Evolutionary conservation across 2,888 invertebrate species (phyloP).

Genomic region (Rutpela maculata): DNA sequence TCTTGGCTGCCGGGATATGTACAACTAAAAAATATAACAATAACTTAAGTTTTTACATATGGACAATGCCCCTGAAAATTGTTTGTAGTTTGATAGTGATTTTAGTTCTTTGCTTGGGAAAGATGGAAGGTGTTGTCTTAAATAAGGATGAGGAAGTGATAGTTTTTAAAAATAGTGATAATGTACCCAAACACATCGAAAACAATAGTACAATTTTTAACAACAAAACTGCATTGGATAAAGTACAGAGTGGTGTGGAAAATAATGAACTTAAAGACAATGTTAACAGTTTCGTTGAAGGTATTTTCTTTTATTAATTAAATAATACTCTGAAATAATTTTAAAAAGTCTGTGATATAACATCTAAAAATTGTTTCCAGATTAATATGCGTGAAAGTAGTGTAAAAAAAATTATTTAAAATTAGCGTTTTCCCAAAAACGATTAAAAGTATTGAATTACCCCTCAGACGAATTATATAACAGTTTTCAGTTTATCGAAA

Average conservation of each 20-base stretch:
- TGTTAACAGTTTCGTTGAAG: constrained; percentile 3
- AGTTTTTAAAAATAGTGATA: constrained; percentile 6
- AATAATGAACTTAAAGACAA: not conserved
- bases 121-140: constrained; percentile 7
- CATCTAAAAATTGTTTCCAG: too few species aligned
- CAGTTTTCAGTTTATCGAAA: too few species aligned
- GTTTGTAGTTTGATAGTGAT: constrained; percentile 8
- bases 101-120: constrained; percentile 11
- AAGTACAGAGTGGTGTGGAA: not conserved
- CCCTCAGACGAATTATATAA: too few species aligned
- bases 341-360: too few species aligned
- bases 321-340: too few species aligned
- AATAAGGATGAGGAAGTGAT: not conserved
- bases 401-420: too few species aligned
- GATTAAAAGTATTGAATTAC: too few species aligned
- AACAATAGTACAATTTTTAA: constrained; percentile 1
- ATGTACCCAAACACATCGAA: not conserved
- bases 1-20: not conserved
- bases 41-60: constrained; percentile 5
- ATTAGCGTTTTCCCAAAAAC: too few species aligned
- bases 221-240: not conserved
- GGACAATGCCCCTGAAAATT: not conserved
- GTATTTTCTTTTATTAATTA: constrained; percentile 1
- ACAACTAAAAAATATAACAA: not conserved
- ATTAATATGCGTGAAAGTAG: too few species aligned